These are phyloP conservation scores for Tetrapedia diversipes DNA, from an alignment of 2,888 invertebrate genomes.

Conservation along the genomic window DNA sequence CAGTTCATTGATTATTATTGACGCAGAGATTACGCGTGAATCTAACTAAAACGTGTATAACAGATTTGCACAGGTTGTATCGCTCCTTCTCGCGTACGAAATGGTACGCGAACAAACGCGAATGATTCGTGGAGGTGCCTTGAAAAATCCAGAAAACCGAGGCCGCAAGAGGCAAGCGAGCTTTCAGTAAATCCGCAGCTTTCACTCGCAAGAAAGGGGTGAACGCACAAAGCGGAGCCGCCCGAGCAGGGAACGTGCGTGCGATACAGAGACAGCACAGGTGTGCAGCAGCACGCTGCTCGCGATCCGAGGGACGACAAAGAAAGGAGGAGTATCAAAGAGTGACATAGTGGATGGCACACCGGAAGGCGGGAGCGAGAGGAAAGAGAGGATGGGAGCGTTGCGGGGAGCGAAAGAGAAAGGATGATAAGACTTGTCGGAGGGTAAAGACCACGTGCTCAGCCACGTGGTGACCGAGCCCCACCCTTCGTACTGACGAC, in stretches of 20 bases:
- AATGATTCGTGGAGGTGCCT: too few species aligned
- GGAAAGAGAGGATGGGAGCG: not conserved
- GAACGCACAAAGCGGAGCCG: constrained; percentile 22
- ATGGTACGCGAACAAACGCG: too few species aligned
- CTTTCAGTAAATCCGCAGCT: constrained; percentile 11
- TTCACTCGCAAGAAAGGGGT: constrained; percentile 5
- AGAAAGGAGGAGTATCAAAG: constrained; percentile 1
- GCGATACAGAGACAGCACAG: constrained; percentile 3
- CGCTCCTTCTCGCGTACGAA: not conserved
- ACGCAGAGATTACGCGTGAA: too few species aligned
- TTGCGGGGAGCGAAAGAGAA: constrained; percentile 52
- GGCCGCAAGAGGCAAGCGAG: not conserved
- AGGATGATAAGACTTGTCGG: constrained; percentile 64
- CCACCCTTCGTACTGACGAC: constrained; percentile 63
- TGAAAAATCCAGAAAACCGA: not conserved
- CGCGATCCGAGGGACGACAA: not conserved
- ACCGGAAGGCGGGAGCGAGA: not conserved
- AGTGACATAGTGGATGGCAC: not conserved
- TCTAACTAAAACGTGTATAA: too few species aligned
- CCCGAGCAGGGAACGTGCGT: not conserved
- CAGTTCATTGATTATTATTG: too few species aligned
- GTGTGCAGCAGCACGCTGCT: constrained; percentile 2
- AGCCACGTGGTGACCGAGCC: constrained; percentile 80
- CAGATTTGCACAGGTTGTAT: too few species aligned
- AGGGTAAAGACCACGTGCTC: constrained; percentile 79